These are phyloP conservation scores for Thyatira batis DNA, from an alignment of 2,888 invertebrate genomes.

Conservation along the genomic window DNA sequence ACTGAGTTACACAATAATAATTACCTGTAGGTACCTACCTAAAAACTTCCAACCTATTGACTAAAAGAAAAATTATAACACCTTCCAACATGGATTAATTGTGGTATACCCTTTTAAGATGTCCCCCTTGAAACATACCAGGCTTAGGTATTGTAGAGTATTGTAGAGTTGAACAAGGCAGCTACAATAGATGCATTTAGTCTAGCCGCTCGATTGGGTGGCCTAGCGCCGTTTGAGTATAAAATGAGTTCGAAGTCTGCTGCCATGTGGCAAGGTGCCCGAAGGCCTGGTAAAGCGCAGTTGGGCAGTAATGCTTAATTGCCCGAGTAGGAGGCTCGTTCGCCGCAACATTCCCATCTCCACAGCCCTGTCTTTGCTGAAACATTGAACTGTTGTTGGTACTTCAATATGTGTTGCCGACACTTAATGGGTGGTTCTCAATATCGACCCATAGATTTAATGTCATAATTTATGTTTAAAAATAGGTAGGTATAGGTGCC, in stretches of 20 bases:
- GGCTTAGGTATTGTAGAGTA: neutral
- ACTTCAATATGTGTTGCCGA: neutral
- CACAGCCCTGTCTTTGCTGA: constrained; percentile 43
- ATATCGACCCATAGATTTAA: constrained; percentile 8
- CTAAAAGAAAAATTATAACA: too few relatives aligned
- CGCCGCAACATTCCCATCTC: constrained; percentile 56
- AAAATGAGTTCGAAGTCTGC: constrained; percentile 46
- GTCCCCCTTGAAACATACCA: too few relatives aligned
- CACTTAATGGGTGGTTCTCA: neutral
- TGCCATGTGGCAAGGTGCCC: constrained; percentile 72
- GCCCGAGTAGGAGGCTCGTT: constrained; percentile 49
- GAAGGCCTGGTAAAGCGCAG: constrained; percentile 32
- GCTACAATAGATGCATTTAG: neutral
- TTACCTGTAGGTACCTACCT: too few relatives aligned
- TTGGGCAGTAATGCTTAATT: constrained; percentile 61
- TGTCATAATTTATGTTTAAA: constrained; percentile 10
- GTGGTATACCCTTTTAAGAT: too few relatives aligned
- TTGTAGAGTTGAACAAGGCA: neutral
- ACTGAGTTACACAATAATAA: too few relatives aligned
- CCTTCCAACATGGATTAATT: too few relatives aligned
- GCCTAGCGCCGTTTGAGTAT: constrained; percentile 42
- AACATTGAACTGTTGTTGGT: constrained; percentile 41
- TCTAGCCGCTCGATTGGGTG: constrained; percentile 17
- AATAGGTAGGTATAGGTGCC: too few relatives aligned
- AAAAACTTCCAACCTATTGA: too few relatives aligned